A percentile compares a stretch with the other conserved stretches of the same genome.
These are phyloP conservation scores for Brachirus orientalis DNA, from an alignment of 2,113 vertebrate genomes.

Conservation along the genomic window DNA sequence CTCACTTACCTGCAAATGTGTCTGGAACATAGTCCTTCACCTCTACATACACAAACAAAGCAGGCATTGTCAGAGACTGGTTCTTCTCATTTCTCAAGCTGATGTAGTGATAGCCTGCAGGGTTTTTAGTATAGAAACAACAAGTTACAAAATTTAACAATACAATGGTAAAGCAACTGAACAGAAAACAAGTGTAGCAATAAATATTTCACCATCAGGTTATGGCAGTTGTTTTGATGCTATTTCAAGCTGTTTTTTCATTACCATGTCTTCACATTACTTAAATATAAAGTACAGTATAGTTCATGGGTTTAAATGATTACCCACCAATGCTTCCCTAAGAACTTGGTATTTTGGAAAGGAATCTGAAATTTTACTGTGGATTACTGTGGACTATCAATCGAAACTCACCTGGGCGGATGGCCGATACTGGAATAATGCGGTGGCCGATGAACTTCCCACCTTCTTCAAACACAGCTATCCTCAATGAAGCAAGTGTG, in stretches of 20 bases:
- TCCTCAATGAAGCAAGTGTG: constrained; percentile 91
- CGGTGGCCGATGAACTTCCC: constrained; percentile 98
- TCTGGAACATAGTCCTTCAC: constrained; percentile 98
- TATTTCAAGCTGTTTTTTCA: too few relatives aligned
- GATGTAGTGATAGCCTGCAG: constrained; percentile 94
- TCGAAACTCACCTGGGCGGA: constrained; percentile 88
- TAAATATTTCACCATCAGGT: too few relatives aligned
- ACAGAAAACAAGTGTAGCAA: too few relatives aligned
- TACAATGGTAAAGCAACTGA: too few relatives aligned
- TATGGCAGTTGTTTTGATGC: too few relatives aligned
- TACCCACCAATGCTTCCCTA: too few relatives aligned
- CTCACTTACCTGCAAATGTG: constrained; percentile 90
- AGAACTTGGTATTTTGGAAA: too few relatives aligned
- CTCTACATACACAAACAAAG: constrained; percentile 95
- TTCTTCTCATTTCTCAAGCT: constrained; percentile 96
- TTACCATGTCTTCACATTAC: too few relatives aligned
- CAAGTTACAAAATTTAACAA: not conserved
- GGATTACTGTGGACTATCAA: too few relatives aligned
- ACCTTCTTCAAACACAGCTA: constrained; percentile 96
- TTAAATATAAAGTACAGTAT: too few relatives aligned
- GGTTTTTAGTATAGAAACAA: constrained; percentile 14
- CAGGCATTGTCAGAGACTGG: constrained; percentile 89
- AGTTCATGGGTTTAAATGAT: too few relatives aligned
- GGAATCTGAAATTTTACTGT: too few relatives aligned
- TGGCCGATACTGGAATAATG: constrained; percentile 94